These are phyloP conservation scores for Enteromius treurensis DNA, from an alignment of 2,797 vertebrate species.

Conservation along the genomic window DNA sequence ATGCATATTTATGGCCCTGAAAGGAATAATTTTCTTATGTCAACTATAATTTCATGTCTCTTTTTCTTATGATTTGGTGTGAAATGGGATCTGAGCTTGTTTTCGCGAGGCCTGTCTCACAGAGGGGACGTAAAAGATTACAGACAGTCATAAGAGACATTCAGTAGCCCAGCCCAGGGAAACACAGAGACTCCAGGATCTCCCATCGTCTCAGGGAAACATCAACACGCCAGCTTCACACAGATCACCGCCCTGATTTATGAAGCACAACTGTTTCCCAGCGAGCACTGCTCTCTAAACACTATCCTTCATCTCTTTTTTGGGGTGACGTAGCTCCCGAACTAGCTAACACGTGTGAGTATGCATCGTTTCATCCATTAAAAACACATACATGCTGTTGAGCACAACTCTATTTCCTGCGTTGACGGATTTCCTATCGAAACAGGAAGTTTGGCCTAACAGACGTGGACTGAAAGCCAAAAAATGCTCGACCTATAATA, in stretches of 20 bases:
- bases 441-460: not conserved
- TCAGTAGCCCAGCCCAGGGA: not conserved
- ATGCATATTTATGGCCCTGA: not conserved
- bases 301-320: not conserved
- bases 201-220: not conserved
- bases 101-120: not conserved
- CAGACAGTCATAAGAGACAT: not conserved
- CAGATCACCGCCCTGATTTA: conserved; percentile 7
- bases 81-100: not conserved
- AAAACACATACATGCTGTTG: not conserved
- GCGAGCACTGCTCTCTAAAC: not conserved
- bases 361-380: not conserved
- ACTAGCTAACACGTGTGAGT: not conserved
- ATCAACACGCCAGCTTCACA: conserved; percentile 3
- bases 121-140: conserved; percentile 17
- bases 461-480: not conserved
- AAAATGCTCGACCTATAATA: not conserved
- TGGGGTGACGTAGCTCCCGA: not conserved
- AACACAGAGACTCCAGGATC: not conserved
- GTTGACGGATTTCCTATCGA: not conserved
- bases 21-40: not conserved
- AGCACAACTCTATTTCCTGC: not conserved
- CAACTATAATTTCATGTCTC: not conserved
- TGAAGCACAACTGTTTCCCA: conserved; percentile 5
- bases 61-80: not conserved